phyloP scores from a whole-genome alignment of 1,140 invertebrate genomes.

The Dinothrombium tinctorium region DNA sequence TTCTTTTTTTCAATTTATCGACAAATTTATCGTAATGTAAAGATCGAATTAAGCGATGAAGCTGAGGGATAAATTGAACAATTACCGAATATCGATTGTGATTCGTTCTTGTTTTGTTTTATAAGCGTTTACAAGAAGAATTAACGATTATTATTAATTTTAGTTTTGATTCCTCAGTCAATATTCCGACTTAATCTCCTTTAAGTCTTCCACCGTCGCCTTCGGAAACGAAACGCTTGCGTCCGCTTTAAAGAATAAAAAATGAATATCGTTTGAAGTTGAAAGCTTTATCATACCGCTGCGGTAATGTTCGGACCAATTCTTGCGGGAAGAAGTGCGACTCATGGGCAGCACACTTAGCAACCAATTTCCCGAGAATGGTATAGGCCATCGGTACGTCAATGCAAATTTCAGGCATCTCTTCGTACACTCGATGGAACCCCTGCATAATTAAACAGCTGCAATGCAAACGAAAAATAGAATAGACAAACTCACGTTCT shows the following conservation, averaged over 20 bases:
- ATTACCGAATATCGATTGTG: no score
- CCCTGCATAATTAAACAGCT: constrained; percentile 28
- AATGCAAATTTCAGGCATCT: constrained; percentile 65
- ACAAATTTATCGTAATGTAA: no score
- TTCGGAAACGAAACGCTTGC: constrained; percentile 79
- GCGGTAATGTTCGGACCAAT: constrained; percentile 45
- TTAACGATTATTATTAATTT: no score
- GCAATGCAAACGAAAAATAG: neutral
- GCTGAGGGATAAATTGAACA: no score
- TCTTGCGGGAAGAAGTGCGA: constrained; percentile 36
- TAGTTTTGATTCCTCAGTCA: no score
- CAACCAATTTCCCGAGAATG: constrained; percentile 56
- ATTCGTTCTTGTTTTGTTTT: no score
- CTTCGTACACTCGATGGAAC: constrained; percentile 54
- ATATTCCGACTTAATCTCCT: no score
- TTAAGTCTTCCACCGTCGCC: constrained; percentile 65
- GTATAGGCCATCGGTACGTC: constrained; percentile 72
- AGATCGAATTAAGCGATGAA: no score
- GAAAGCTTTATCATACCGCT: constrained; percentile 30
- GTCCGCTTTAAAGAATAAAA: constrained; percentile 34
- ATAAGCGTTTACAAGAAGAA: no score
- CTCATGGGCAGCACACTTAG: constrained; percentile 40
- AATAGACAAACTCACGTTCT: constrained; percentile 32
- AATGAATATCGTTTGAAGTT: neutral
- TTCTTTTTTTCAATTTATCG: no score